These are phyloP conservation scores for Tetanocera ferruginea DNA, from an alignment of 2,888 invertebrate genomes.

Conservation along the genomic window DNA sequence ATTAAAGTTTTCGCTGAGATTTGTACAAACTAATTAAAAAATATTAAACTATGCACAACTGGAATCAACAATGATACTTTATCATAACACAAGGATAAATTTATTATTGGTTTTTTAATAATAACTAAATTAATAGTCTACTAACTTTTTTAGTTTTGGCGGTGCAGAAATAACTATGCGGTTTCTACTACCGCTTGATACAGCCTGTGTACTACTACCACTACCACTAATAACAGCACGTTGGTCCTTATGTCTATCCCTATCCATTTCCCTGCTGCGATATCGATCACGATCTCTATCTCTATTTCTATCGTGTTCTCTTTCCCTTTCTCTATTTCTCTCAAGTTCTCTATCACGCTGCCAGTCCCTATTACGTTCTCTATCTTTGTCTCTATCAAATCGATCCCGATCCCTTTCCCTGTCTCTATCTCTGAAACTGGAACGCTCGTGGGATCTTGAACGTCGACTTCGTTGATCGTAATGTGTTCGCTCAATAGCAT, in stretches of 20 bases:
- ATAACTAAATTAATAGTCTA: constrained; percentile 58
- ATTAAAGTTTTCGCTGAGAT: not conserved
- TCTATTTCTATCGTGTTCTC: constrained; percentile 43
- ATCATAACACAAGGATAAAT: not conserved
- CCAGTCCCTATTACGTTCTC: constrained; percentile 42
- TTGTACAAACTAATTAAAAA: not conserved
- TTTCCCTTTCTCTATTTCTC: constrained; percentile 47
- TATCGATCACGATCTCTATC: constrained; percentile 47
- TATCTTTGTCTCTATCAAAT: constrained; percentile 48
- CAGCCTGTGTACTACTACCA: constrained; percentile 32
- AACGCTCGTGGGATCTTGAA: constrained; percentile 46
- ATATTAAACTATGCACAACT: too few species aligned
- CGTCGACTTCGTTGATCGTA: constrained; percentile 54
- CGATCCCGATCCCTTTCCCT: constrained; percentile 47
- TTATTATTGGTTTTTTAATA: not conserved
- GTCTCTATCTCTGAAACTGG: constrained; percentile 36
- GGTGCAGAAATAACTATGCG: constrained; percentile 67
- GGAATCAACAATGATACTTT: too few species aligned
- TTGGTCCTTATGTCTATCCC: constrained; percentile 47
- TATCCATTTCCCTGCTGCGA: constrained; percentile 44
- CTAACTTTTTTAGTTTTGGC: constrained; percentile 66
- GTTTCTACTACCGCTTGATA: constrained; percentile 51
- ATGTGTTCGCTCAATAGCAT: constrained; percentile 53
- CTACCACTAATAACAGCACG: constrained; percentile 16
- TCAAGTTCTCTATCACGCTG: constrained; percentile 45